Evolutionary conservation across 2,113 vertebrate species (phyloP).

Genomic region (Chiloscyllium plagiosum): DNA sequence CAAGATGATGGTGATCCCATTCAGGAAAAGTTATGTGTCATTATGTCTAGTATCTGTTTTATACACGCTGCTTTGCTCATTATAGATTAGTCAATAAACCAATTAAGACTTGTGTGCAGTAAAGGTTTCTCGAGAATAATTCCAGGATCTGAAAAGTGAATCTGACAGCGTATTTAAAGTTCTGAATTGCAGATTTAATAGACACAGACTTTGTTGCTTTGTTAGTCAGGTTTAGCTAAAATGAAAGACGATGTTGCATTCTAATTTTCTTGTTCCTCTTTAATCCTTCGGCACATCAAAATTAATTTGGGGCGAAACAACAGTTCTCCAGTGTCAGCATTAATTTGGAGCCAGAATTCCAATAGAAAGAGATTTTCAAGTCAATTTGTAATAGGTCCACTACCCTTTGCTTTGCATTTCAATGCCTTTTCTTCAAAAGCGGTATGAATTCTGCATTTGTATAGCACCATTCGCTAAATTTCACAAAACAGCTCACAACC

Average conservation of each 20-base stretch:
- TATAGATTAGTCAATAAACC: conserved; percentile 58
- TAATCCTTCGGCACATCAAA: not conserved
- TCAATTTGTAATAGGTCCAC: not conserved
- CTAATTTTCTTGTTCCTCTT: not conserved
- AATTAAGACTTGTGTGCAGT: conserved; percentile 44
- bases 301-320: not conserved
- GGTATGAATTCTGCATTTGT: not conserved
- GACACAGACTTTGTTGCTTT: not conserved
- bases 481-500: not conserved
- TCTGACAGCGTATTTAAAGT: not conserved
- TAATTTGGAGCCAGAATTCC: not conserved
- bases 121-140: conserved; percentile 41
- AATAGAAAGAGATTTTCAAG: not conserved
- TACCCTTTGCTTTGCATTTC: not conserved
- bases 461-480: too few relatives aligned
- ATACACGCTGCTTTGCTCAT: conserved; percentile 46
- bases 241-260: not conserved
- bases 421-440: not conserved
- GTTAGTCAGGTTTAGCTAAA: not conserved
- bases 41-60: conserved; percentile 53
- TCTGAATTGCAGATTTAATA: not conserved
- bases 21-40: conserved; percentile 46
- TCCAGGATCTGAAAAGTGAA: conserved; percentile 27
- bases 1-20: conserved; percentile 43
- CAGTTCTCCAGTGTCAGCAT: not conserved